Evolutionary conservation across 2,888 invertebrate species (phyloP).

Genomic region (Pyralis farinalis): DNA sequence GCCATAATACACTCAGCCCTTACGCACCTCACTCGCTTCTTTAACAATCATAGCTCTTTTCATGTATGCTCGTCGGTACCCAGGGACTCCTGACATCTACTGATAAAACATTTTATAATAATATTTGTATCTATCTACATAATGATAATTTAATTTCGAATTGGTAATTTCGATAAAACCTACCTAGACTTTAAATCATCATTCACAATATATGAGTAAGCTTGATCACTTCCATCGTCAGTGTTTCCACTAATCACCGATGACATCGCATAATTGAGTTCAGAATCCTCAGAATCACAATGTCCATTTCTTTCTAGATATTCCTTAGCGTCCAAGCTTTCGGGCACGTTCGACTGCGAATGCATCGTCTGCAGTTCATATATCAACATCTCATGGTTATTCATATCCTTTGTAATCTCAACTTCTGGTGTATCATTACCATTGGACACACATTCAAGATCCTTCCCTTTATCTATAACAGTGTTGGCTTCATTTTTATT

Average conservation of each 20-base stretch:
- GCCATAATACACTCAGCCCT: too few species aligned
- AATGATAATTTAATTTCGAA: too few species aligned
- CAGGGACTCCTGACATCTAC: too few species aligned
- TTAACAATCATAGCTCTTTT: too few species aligned
- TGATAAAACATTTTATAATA: too few species aligned
- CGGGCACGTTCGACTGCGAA: slow-evolving; percentile 63
- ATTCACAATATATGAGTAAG: slow-evolving; percentile 69
- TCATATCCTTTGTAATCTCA: slow-evolving; percentile 70
- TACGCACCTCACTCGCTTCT: too few species aligned
- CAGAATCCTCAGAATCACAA: slow-evolving; percentile 66
- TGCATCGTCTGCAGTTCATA: slow-evolving; percentile 86
- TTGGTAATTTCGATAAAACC: slow-evolving; percentile 22
- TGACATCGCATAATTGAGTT: slow-evolving; percentile 61
- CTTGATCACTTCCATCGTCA: slow-evolving; percentile 62
- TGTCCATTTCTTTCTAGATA: slow-evolving; percentile 44
- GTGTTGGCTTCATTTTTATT: slow-evolving; percentile 66
- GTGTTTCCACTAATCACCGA: slow-evolving; percentile 59
- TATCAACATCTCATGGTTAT: slow-evolving; percentile 86
- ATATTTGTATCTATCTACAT: too few species aligned
- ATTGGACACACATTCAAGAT: slow-evolving; percentile 43
- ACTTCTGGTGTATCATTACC: slow-evolving; percentile 50
- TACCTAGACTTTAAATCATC: slow-evolving; percentile 76
- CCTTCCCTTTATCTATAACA: slow-evolving; percentile 74
- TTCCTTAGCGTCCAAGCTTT: slow-evolving; percentile 36
- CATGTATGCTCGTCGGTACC: too few species aligned